Base-by-base conservation (phyloP, 2,113 vertebrate species). In the Coryphaenoides rupestris region DNA sequence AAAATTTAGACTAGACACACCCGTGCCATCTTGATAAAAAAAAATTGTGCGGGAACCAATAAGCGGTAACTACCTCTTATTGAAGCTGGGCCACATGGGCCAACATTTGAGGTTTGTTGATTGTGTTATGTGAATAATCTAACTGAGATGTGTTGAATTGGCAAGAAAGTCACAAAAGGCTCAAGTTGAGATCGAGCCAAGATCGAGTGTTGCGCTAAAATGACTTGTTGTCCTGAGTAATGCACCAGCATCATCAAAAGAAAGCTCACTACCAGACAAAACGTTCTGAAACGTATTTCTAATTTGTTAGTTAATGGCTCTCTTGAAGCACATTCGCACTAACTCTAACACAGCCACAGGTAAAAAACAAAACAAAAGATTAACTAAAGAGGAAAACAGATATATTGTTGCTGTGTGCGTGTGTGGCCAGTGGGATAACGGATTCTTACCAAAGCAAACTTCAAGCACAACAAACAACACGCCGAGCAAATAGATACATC, bases 201-300 rank as follows among this genome's bases (percentile, higher is more conserved):
- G n/a, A n/a, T 40, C 13, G 46, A 2, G 4, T 50, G 1, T 26
- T 26, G 5, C 19, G 33, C 23, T 45, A 17, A 19, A 58, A 58
- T 28, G 21, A 40, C 24, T 26, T 61, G 45, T 58, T 46, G 58
- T 19, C 19, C 21, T 56, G 60, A 72, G n/a, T n/a, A 70, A 69
- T 52, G 55, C 60, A 24, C 9, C 54, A 58, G 49, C 53, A 56
- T 73, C 70, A 68, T 52, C 21, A 68, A 70, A 3, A 19, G 40
- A 4, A 61, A 57, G 65, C 45, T 23, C 23, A 2, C 19, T 28
- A 2, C 33, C 63, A 24, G 13, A 24, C 19, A 9, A 19, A 60
- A 68, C 72, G 53, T 9, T 2, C 1, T 33, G 19, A 62, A 22
- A 16, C n/a, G 21, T 40, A 21, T 26, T 33, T 24, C 33, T 54